A percentile compares a stretch with the other conserved stretches of the same genome.
These are phyloP conservation scores for Lasaia peninsularis DNA, from an alignment of 1,140 invertebrate genomes.

Conservation along the genomic window DNA sequence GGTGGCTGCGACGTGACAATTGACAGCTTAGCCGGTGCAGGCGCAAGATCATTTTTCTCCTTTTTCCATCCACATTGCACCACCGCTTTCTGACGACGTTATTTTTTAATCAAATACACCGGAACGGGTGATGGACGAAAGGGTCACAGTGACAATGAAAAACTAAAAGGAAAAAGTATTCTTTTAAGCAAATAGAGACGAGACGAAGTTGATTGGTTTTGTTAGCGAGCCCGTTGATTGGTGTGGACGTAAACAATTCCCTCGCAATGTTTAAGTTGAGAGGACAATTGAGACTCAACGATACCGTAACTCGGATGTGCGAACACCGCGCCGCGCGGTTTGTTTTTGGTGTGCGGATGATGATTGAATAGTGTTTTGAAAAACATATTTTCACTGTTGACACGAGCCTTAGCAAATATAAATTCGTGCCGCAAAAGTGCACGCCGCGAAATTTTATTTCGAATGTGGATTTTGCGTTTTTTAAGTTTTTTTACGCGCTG, in stretches of 20 bases:
- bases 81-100: constrained; percentile 74
- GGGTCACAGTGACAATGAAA: constrained; percentile 72
- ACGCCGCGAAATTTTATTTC: constrained; percentile 16
- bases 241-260: constrained; percentile 72
- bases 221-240: constrained; percentile 76
- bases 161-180: constrained; percentile 70
- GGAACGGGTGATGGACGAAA: constrained; percentile 71
- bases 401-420: constrained; percentile 29
- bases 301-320: constrained; percentile 36
- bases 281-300: constrained; percentile 65
- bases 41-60: constrained; percentile 63
- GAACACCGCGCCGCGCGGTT: constrained; percentile 43
- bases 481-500: background rate
- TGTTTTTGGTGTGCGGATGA: constrained; percentile 43
- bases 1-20: constrained; percentile 63
- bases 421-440: constrained; percentile 27
- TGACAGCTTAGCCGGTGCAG: constrained; percentile 66
- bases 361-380: constrained; percentile 48
- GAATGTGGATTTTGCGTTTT: background rate
- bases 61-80: constrained; percentile 54
- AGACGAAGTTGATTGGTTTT: constrained; percentile 77
- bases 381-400: constrained; percentile 39
- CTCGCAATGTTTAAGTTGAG: constrained; percentile 67
- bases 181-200: constrained; percentile 76
- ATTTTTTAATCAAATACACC: constrained; percentile 79